These are phyloP conservation scores for Monodelphis domestica DNA, from an alignment of 2,797 vertebrate species.

Conservation along the genomic window DNA sequence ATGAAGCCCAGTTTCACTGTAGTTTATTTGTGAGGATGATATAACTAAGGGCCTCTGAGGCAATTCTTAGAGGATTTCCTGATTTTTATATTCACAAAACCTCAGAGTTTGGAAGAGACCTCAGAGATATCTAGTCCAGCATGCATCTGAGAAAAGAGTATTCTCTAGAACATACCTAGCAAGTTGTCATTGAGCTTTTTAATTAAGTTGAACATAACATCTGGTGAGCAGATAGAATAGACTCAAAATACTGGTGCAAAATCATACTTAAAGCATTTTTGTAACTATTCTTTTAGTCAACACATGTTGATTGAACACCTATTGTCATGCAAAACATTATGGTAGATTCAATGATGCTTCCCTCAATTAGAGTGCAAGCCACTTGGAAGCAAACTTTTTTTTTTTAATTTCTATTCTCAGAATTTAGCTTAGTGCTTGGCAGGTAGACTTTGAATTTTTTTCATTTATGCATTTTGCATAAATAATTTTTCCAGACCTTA, in stretches of 20 bases:
- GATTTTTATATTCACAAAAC: not conserved
- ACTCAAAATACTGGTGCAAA: not conserved
- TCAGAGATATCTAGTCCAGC: not conserved
- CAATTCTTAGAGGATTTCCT: not conserved
- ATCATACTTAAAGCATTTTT: not conserved
- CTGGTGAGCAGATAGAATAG: not conserved
- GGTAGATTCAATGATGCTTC: not conserved
- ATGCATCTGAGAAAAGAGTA: not conserved
- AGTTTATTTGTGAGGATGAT: not conserved
- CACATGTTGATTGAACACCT: not conserved
- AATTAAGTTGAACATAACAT: not conserved
- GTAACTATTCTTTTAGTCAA: not conserved
- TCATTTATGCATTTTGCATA: too few relatives aligned
- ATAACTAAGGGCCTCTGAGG: not conserved
- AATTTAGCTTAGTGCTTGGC: too few relatives aligned
- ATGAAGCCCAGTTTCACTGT: not conserved
- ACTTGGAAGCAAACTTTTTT: too few relatives aligned
- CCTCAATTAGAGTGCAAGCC: too few relatives aligned
- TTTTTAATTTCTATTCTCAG: too few relatives aligned
- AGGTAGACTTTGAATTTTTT: too few relatives aligned
- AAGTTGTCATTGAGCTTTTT: not conserved
- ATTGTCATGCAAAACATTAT: not conserved
- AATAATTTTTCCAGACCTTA: too few relatives aligned
- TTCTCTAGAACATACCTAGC: not conserved
- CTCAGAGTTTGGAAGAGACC: not conserved